Percentiles rank a stretch among this genome's conserved stretches.
Evolutionary conservation across 2,797 vertebrate species (phyloP).

Genomic region (Coluber constrictor): DNA sequence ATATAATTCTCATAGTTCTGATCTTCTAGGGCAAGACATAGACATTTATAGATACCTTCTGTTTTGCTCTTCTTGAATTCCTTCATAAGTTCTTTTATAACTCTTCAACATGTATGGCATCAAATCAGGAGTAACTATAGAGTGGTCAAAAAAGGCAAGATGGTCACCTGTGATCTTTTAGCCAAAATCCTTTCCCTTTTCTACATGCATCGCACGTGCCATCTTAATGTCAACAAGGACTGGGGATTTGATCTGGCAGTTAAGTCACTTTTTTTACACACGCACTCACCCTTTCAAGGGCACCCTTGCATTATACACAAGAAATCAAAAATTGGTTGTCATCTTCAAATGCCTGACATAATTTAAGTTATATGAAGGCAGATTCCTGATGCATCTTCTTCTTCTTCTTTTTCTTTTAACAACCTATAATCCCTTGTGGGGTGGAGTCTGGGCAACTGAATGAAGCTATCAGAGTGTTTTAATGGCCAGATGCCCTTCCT

Average conservation of each 20-base stretch:
- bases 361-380: background rate
- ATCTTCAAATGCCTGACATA: background rate
- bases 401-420: too few species aligned
- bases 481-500: too few species aligned
- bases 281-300: background rate
- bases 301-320: background rate
- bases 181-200: background rate
- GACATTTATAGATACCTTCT: background rate
- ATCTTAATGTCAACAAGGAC: background rate
- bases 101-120: background rate
- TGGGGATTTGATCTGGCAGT: background rate
- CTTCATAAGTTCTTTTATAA: background rate
- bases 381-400: background rate
- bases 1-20: background rate
- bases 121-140: background rate
- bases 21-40: background rate
- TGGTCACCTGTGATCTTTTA: background rate
- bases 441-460: too few species aligned
- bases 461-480: too few species aligned
- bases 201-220: background rate
- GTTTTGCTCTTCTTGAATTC: background rate
- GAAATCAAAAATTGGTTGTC: background rate
- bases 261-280: background rate
- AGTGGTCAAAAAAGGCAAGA: background rate
- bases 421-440: too few species aligned